Base-by-base conservation (phyloP, 2,113 vertebrate genomes). In the Pao palembangensis region DNA sequence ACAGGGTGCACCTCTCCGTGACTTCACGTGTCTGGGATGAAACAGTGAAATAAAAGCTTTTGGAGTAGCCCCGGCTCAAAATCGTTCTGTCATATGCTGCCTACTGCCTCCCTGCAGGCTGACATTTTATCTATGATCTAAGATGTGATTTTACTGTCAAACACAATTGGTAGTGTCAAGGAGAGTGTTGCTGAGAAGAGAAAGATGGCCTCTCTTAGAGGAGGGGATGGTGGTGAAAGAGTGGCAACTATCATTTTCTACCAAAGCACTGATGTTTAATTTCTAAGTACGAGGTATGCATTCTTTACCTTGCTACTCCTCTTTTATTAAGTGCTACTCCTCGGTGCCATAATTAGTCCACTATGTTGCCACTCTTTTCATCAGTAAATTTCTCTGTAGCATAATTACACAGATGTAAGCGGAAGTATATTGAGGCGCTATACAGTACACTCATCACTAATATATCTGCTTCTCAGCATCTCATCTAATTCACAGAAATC, bases 121-220 rank as follows among this genome's bases (percentile, higher is more conserved):
- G 78, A 76, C 74, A 68, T 71, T 55, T 82, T 78, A 85, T 74
- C 72, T 79, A 67, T 78, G 66, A 82, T 80, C 71, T 63, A 71
- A 82, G 77, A 85, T 77, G 69, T 79, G 77, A 87, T 85, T 81
- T 86, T 69, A 82, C 85, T 79, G 77, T 87, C 87, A 85, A 76
- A 78, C 77, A 62, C 76, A 79, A 78, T 81, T 69, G 83, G 55
- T 51, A 43, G 73, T 69, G 72, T 57, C 67, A 72, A 62, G 58
- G 55, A 63, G 68, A 78, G 63, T 47, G 70, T 78, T 63, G 67
- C 61, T 10, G 41, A 67, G 66, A 76, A 71, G 79, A 83, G 64
- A 70, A 59, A 69, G 76, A 78, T 73, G 47, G 63, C 69, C 31
- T 75, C 51, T 82, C 48, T 55, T 58, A 28, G 44, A 43, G 43